phyloP scores from a whole-genome alignment of 2,113 vertebrate species.

The Stigmatopora argus region DNA sequence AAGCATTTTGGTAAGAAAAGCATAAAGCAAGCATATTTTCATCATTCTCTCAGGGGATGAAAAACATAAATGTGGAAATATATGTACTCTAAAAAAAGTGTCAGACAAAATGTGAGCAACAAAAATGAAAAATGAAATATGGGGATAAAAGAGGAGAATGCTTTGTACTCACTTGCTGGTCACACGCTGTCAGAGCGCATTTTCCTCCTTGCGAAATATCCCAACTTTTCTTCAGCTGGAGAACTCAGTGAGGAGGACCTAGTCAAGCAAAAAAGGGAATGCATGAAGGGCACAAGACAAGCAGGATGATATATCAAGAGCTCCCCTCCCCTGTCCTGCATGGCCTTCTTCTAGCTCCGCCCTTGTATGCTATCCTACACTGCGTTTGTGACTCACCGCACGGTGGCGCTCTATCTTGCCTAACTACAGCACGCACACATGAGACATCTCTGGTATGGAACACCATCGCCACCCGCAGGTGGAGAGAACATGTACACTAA shows the following conservation, averaged over 20 bases:
- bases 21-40: too few relatives aligned
- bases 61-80: too few relatives aligned
- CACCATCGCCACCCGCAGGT: slow-evolving; percentile 17
- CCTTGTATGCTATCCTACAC: background rate
- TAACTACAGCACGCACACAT: slow-evolving; percentile 28
- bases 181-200: slow-evolving; percentile 16
- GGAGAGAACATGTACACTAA: background rate
- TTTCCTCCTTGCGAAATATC: background rate
- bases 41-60: too few relatives aligned
- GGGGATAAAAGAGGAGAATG: background rate
- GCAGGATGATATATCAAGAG: background rate
- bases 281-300: background rate
- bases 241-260: slow-evolving; percentile 23
- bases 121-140: background rate
- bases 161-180: slow-evolving; percentile 36
- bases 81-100: too few relatives aligned
- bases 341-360: background rate
- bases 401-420: slow-evolving; percentile 5
- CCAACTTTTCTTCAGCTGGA: background rate
- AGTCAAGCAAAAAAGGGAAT: background rate
- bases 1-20: too few relatives aligned
- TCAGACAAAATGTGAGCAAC: background rate
- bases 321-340: background rate
- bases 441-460: slow-evolving; percentile 13
- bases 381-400: background rate